Evolutionary conservation across 2,888 invertebrate species (phyloP), one percentile per base, ranked within the genome.

Genomic region (Neocrepidodera transversa): DNA sequence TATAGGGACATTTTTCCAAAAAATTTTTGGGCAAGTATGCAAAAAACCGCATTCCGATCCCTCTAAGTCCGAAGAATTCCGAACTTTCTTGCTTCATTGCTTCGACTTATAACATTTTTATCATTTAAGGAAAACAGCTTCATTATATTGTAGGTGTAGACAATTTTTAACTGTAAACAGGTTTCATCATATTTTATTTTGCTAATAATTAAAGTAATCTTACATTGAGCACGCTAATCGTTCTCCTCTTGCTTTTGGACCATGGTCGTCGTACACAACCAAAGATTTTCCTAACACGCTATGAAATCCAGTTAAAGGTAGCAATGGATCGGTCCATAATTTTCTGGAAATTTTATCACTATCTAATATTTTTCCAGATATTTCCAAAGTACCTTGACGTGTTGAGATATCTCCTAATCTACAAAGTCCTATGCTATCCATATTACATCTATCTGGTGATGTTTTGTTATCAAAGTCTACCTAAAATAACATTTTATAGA

Each of bases 211-310:
- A n/a, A n/a, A n/a, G n/a, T n/a, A n/a, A n/a, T 80, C 83, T 85
- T 78, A 93, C 92, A 86, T 85, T 6, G 94, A 90, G 77, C 97
- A 97, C 0, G 93, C 94, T 74, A 96, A 82, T 62, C 95, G 81
- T 78, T 95, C 93, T 10, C 95, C 95, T 65, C 95, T 81, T 0
- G 94, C 94, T 62, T 89, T 87, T 0, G 95, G 95, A 0, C 93
- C 93, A 73, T 90, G 86, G 74, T 95, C 94, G 74, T 93, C 95
- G 72, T 91, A 93, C 47, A 97, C 85, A 1, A 95, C 92, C 26
- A 97, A 80, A 5, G 95, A 92, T 76, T 89, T 90, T 47, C 91
- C 92, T 71, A 95, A 75, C 70, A 93, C 83, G 64, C 87, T 87
- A 72, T 87, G 81, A 11, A 84, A 84, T 10, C 96, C 96, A 7